Base-by-base conservation (phyloP, 1,140 invertebrate species). In the Megathymus violae region DNA sequence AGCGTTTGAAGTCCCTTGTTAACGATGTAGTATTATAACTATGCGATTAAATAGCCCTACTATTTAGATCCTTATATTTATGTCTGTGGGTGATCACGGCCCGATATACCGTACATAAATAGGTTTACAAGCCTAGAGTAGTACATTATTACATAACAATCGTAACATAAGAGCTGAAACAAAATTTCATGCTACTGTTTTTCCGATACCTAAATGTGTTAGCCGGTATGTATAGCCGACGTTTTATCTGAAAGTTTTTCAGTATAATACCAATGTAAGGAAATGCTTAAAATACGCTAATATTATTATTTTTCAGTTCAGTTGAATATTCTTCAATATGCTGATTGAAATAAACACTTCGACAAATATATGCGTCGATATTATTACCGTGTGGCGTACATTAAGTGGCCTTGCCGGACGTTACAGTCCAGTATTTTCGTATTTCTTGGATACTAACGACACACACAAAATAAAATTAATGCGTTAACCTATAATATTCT, bases 331-430 rank as follows among this genome's bases (percentile, higher is more conserved):
- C 27, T 31, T 31, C 9, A 31, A 31, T 51, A 0, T 51, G 4
- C 1, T 16, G 10, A 50, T 50, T 48, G 11, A 48, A 48, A 50
- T 36, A 36, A 36, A 50, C 17, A 50, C 31, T 16, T 14, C n/a
- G 46, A 48, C 10, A 15, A n/a, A n/a, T 13, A 38, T 17, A 52
- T 52, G 34, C 50, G 50, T n/a, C n/a, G 34, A 40, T 38, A 52
- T 52, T 13, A 40, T 40, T 7, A 27, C n/a, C 22, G 19, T 31
- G n/a, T n/a, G n/a, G 27, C 7, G 27, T 31, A 9, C 27, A 9
- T 31, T 9, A 31, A 7, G 27, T 31, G 27, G 27, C 27, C 27
- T 31, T 7, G 27, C 27, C 7, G 1, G 27, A 1, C 9, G 27
- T 31, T 31, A 31, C 27, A 7, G 27, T 31, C 27, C 27, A 31